phyloP scores from a whole-genome alignment of 2,113 vertebrate species.

The Pipa parva region DNA sequence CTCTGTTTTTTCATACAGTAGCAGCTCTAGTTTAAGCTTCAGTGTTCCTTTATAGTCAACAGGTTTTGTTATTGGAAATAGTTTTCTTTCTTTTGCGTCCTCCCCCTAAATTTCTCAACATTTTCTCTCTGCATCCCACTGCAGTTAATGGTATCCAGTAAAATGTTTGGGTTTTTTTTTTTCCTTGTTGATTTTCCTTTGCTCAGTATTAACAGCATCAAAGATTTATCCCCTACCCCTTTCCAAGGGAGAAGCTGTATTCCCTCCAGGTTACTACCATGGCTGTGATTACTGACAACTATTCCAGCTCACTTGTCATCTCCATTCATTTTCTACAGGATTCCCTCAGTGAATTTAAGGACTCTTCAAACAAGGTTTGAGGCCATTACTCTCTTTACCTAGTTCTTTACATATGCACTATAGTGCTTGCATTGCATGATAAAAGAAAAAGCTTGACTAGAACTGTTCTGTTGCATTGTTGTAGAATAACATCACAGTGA shows the following conservation, averaged over 20 bases:
- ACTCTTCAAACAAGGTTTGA: slow-evolving; percentile 93
- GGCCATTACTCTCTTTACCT: slow-evolving; percentile 47
- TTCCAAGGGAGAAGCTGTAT: slow-evolving; percentile 75
- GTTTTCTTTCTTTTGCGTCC: not conserved
- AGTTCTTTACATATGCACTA: not conserved
- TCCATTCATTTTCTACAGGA: slow-evolving; percentile 99
- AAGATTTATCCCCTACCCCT: slow-evolving; percentile 67
- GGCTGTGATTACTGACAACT: slow-evolving; percentile 78
- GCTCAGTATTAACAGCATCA: slow-evolving; percentile 54
- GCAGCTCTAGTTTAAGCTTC: too few relatives aligned
- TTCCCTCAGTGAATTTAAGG: slow-evolving; percentile 97
- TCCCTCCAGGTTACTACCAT: slow-evolving; percentile 69
- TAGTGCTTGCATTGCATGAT: not conserved
- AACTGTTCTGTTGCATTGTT: too few relatives aligned
- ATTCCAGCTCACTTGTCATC: slow-evolving; percentile 98
- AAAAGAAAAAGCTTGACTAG: not conserved
- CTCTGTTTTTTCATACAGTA: too few relatives aligned
- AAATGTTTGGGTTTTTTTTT: not conserved
- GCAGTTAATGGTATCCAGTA: not conserved
- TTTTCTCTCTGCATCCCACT: not conserved
- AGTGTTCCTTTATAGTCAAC: too few relatives aligned
- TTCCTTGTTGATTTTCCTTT: slow-evolving; percentile 50
- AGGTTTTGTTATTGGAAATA: not conserved
- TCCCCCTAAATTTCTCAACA: not conserved
- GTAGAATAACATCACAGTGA: too few relatives aligned